Conservation (phyloP, 30 jellyfish, hydroid and myxozoan genomes). For the Pelagia noctiluca region DNA sequence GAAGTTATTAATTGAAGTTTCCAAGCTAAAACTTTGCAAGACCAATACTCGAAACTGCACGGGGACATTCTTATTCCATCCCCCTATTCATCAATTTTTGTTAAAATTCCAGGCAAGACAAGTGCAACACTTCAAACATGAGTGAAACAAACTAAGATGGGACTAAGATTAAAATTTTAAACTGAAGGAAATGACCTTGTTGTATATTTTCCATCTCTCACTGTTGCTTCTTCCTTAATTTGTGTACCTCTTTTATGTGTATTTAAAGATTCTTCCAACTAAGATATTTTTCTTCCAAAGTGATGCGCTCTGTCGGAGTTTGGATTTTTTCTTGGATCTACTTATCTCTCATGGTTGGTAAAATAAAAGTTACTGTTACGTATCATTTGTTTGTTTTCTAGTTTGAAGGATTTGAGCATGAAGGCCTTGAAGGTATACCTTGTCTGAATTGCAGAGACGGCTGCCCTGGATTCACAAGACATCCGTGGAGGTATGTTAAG, state of each 20-base stretch:
- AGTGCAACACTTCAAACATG: too few species aligned
- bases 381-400: neutral
- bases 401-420: conserved; percentile 81
- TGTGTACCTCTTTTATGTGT: neutral
- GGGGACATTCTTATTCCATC: too few species aligned
- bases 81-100: too few species aligned
- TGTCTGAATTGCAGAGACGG: conserved; percentile 87
- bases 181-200: too few species aligned
- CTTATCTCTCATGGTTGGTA: neutral
- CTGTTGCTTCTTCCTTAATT: neutral
- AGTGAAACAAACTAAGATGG: too few species aligned
- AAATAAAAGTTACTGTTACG: neutral
- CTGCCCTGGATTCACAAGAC: conserved; percentile 92
- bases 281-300: too few species aligned
- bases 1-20: too few species aligned
- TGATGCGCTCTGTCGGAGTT: neutral
- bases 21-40: too few species aligned
- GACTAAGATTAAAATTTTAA: too few species aligned
- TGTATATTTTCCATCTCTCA: neutral
- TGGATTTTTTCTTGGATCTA: neutral
- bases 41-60: too few species aligned
- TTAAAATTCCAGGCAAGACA: too few species aligned
- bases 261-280: neutral
- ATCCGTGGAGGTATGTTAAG: conserved; percentile 88
- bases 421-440: conserved; percentile 82